These are phyloP conservation scores for Callaeas wilsoni DNA, from an alignment of 2,113 vertebrate species.

Conservation along the genomic window DNA sequence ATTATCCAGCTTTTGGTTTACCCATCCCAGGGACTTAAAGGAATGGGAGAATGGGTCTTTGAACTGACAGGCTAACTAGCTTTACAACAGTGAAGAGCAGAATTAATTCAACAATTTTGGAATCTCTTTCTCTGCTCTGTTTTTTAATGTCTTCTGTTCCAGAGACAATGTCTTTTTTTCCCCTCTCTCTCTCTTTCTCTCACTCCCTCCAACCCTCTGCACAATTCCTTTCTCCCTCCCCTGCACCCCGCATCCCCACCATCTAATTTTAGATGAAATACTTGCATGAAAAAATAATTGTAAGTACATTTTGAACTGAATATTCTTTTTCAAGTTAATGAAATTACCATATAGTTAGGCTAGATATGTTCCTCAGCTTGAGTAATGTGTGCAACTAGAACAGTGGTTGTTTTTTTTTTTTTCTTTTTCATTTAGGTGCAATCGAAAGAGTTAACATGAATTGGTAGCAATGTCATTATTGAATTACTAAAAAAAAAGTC, in stretches of 20 bases:
- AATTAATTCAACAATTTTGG: slow-evolving; percentile 30
- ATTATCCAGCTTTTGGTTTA: slow-evolving; percentile 35
- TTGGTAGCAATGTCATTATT: neutral
- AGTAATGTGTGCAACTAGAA: neutral
- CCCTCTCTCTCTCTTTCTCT: neutral
- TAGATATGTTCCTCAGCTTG: neutral
- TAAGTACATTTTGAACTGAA: neutral
- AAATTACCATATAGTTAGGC: neutral
- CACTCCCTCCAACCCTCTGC: neutral
- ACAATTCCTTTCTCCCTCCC: neutral
- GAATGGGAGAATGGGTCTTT: neutral
- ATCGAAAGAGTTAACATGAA: neutral
- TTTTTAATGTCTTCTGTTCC: neutral
- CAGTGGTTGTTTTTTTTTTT: neutral
- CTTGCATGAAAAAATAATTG: neutral
- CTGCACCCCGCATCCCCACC: fast-evolving
- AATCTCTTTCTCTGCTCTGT: neutral
- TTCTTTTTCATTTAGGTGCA: neutral
- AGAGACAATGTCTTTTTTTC: neutral
- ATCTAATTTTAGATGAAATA: neutral
- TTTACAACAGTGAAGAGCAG: neutral
- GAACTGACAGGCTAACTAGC: slow-evolving; percentile 37
- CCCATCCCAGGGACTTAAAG: neutral
- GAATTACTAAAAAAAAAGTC: neutral
- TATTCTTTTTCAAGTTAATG: neutral